A percentile compares a stretch with the other conserved stretches of the same genome.
These are phyloP conservation scores for Berghia stephanieae DNA, from an alignment of 1,140 invertebrate species.

Conservation along the genomic window DNA sequence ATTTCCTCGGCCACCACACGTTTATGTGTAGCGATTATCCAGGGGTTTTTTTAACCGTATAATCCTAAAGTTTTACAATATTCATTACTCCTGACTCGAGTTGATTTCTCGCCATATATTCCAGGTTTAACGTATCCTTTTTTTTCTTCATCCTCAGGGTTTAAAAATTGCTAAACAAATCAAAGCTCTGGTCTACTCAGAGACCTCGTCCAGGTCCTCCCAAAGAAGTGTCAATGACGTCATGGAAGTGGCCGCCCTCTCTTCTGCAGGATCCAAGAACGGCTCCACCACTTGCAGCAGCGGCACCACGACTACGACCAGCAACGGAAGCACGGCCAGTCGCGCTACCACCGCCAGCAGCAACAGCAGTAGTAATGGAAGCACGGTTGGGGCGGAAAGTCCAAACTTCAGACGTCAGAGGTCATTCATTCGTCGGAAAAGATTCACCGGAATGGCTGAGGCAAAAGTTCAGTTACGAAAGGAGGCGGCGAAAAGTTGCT, in stretches of 20 bases:
- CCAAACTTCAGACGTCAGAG: conserved; percentile 53
- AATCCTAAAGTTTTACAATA: too few species aligned
- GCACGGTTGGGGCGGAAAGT: conserved; percentile 24
- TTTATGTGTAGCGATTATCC: too few species aligned
- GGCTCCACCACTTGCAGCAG: not conserved
- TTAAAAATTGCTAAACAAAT: conserved; percentile 70
- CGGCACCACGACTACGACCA: conserved; percentile 29
- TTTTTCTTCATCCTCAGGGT: too few species aligned
- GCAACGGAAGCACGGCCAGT: conserved; percentile 11
- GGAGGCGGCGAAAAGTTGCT: conserved; percentile 60
- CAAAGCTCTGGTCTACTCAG: conserved; percentile 76
- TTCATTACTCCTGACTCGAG: too few species aligned
- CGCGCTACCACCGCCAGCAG: not conserved
- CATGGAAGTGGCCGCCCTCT: conserved; percentile 75
- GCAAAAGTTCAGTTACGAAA: conserved; percentile 55
- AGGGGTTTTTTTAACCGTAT: too few species aligned
- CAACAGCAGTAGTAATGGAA: conserved; percentile 29
- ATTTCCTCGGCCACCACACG: too few species aligned
- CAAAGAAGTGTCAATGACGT: conserved; percentile 73
- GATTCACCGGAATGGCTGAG: conserved; percentile 58
- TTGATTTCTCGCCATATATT: too few species aligned
- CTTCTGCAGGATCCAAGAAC: conserved; percentile 70
- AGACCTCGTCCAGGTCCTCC: conserved; percentile 73
- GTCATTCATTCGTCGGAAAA: conserved; percentile 56
- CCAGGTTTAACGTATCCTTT: too few species aligned